Evolutionary conservation across 2,888 invertebrate genomes (phyloP), one percentile per base, ranked within the genome.

Genomic region (Amorpha juglandis): DNA sequence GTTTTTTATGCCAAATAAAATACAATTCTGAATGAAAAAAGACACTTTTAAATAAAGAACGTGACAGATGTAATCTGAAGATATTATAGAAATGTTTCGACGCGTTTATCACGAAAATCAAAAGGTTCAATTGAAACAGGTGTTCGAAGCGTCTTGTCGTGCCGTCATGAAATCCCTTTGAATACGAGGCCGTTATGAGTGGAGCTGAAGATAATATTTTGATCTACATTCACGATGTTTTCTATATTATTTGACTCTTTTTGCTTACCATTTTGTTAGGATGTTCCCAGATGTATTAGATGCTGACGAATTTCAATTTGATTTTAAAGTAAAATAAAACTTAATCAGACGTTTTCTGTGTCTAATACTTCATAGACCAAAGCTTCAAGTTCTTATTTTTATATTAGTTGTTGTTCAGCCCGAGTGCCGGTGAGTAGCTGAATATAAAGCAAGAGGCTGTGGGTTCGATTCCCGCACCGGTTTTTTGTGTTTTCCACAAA

Each of bases 111-210:
- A 38, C 42, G 19, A 48, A 51, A 63, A 51, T 63, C 48, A 63
- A 58, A 58, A 58, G 58, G 42, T 21, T 11, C 19, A 1, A 50
- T 42, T 19, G 58, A 63, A 63, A 51, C 63, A 63, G 51, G 51
- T 63, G 51, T 50, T 63, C 16, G 12, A 1, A 51, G 33, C 33
- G 63, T 48, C 33, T 21, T 11, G 58, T 48, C 33, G 38, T 11
- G 58, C 14, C 27, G 14, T 14, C 47, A n/a, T 42, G 12, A 63
- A 19, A 27, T 6, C n/a, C 51, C 63, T 51, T 63, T 63, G 42
- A 63, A 51, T 38, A 21, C 16, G 21, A 51, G 51, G 63, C 38
- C 62, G 50, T 63, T 51, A 63, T 14, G n/a, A n/a, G n/a, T n/a
- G 51, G 8, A 7, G 38, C 12, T 19, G 35, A 51, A 27, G 27